Conservation (phyloP, 2,113 vertebrate genomes). For the Myotis davidii region DNA sequence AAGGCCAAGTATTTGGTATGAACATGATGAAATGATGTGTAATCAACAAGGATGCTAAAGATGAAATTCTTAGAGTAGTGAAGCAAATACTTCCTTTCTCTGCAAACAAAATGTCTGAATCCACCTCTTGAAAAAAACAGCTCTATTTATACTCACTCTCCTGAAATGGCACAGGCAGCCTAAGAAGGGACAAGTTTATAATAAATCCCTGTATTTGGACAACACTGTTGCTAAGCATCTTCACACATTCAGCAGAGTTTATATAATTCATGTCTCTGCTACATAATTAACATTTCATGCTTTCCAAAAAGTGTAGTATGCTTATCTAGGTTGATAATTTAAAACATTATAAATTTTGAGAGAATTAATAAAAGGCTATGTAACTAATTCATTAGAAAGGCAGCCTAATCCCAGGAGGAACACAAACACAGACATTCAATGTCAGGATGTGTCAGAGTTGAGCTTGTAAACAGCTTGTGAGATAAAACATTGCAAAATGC, state of each 20-base stretch:
- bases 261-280: slow-evolving; percentile 85
- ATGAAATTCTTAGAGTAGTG: slow-evolving; percentile 83
- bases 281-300: slow-evolving; percentile 89
- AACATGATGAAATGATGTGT: slow-evolving; percentile 81
- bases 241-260: slow-evolving; percentile 89
- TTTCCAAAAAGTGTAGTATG: slow-evolving; percentile 64
- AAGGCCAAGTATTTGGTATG: slow-evolving; percentile 81
- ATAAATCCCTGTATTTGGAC: slow-evolving; percentile 93
- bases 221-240: slow-evolving; percentile 89
- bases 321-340: slow-evolving; percentile 82
- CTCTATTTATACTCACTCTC: slow-evolving; percentile 90
- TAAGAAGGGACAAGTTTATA: slow-evolving; percentile 92
- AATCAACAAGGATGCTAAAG: slow-evolving; percentile 81
- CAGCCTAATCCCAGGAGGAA: slow-evolving; percentile 44
- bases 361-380: slow-evolving; percentile 78
- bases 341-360: slow-evolving; percentile 75
- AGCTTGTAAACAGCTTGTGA: slow-evolving; percentile 58
- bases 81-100: slow-evolving; percentile 86
- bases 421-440: slow-evolving; percentile 58
- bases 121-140: slow-evolving; percentile 89
- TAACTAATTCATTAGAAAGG: slow-evolving; percentile 74
- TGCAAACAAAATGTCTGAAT: slow-evolving; percentile 90
- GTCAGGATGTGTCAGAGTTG: slow-evolving; percentile 47
- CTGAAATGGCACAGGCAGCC: slow-evolving; percentile 90
- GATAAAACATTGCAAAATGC: slow-evolving; percentile 69